Evolutionary conservation across 2,797 vertebrate species (phyloP).

Genomic region (Pseudochromis fuscus): DNA sequence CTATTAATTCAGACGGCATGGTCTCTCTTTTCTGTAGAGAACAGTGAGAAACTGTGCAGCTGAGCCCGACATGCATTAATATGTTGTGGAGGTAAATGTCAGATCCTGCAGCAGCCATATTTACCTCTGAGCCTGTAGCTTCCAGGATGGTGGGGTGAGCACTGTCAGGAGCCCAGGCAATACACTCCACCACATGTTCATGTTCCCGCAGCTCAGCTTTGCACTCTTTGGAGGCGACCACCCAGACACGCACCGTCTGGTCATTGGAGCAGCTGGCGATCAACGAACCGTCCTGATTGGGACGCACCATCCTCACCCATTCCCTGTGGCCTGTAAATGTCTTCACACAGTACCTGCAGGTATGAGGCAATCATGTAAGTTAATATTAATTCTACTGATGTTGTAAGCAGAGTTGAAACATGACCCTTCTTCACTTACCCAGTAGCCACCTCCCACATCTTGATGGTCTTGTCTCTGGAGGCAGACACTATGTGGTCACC

Average conservation of each 20-base stretch:
- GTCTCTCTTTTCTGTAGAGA: background rate
- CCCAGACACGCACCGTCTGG: conserved; percentile 99
- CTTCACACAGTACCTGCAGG: conserved; percentile 96
- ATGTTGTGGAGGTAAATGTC: conserved; percentile 8
- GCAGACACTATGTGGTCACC: conserved; percentile 99
- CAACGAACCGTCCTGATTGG: conserved; percentile 98
- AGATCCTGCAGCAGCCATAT: conserved; percentile 20
- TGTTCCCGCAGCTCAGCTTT: conserved; percentile 99
- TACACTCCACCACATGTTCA: conserved; percentile 99
- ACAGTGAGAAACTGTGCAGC: background rate
- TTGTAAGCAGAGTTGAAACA: background rate
- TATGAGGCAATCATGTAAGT: background rate
- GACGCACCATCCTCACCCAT: conserved; percentile 99
- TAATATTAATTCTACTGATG: no score
- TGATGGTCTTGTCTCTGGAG: conserved; percentile 99
- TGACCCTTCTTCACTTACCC: conserved; percentile 87
- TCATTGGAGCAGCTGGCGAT: conserved; percentile 99
- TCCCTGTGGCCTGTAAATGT: conserved; percentile 99
- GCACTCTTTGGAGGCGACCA: conserved; percentile 97
- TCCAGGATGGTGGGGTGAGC: conserved; percentile 97
- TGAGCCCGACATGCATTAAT: conserved; percentile 13
- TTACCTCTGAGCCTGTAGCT: conserved; percentile 97
- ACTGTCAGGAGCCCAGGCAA: conserved; percentile 98
- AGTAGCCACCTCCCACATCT: conserved; percentile 99
- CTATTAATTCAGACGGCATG: background rate